Evolutionary conservation across 2,113 vertebrate species (phyloP).

Genomic region (Alouatta palliata): DNA sequence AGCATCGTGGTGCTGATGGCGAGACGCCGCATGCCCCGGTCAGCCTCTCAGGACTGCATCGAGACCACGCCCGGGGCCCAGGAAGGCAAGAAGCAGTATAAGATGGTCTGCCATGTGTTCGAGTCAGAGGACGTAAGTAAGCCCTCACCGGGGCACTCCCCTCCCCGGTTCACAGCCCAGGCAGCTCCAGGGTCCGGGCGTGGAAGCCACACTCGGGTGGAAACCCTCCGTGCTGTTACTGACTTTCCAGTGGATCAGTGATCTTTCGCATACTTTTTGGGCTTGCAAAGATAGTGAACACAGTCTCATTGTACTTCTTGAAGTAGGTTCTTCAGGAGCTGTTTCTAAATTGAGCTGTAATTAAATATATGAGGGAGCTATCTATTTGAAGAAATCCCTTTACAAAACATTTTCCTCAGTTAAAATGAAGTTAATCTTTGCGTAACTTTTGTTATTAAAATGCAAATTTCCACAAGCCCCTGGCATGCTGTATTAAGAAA

Average conservation of each 20-base stretch:
- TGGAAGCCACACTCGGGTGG: fast-evolving
- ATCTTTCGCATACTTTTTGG: no score
- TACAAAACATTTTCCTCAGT: neutral
- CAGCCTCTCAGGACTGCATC: constrained; percentile 97
- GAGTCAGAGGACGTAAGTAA: constrained; percentile 98
- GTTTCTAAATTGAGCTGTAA: neutral
- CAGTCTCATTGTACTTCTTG: neutral
- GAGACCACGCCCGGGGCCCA: constrained; percentile 95
- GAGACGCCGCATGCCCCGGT: constrained; percentile 94
- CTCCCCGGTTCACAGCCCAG: fast-evolving
- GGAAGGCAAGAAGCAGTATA: constrained; percentile 98
- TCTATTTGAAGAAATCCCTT: neutral
- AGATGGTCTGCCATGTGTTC: constrained; percentile 99
- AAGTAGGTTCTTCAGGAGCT: neutral
- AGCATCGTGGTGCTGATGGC: constrained; percentile 99
- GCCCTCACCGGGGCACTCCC: fast-evolving
- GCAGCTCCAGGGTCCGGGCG: neutral
- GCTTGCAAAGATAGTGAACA: neutral
- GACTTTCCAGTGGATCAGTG: neutral
- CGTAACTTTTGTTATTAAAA: neutral
- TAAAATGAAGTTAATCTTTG: neutral
- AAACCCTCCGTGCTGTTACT: fast-evolving
- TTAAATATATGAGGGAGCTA: neutral
- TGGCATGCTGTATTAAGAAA: neutral
- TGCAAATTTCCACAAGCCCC: fast-evolving